These are phyloP conservation scores for Bemisia tabaci DNA, from an alignment of 1,140 invertebrate genomes.

Conservation along the genomic window DNA sequence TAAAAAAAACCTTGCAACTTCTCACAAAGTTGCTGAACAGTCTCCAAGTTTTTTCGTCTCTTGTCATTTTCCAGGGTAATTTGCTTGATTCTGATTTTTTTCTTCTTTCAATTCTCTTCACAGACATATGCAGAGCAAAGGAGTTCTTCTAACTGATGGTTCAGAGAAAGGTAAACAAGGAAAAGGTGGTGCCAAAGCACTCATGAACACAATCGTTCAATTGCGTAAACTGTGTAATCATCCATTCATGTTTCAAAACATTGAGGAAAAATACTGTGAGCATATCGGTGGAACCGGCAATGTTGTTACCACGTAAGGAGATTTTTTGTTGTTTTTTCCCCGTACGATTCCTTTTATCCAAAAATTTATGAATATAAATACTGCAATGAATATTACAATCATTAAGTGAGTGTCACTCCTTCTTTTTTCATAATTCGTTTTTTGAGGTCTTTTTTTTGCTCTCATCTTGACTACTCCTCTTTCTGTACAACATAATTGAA, in stretches of 20 bases:
- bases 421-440: too few species aligned
- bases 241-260: conserved; percentile 56
- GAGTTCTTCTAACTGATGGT: conserved; percentile 44
- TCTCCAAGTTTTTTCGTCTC: too few species aligned
- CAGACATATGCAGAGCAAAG: conserved; percentile 48
- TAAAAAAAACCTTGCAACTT: too few species aligned
- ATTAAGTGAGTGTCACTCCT: too few species aligned
- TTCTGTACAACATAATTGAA: too few species aligned
- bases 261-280: conserved; percentile 48
- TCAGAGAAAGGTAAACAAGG: conserved; percentile 42
- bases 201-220: conserved; percentile 63
- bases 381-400: not conserved
- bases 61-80: too few species aligned
- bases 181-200: conserved; percentile 41
- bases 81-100: too few species aligned
- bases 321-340: conserved; percentile 4
- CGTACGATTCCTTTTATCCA: not conserved
- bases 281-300: conserved; percentile 29
- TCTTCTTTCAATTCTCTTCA: too few species aligned
- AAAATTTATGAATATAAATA: conserved; percentile 9
- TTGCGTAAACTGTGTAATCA: conserved; percentile 59
- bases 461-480: too few species aligned
- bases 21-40: too few species aligned
- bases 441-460: too few species aligned
- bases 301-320: conserved; percentile 32